Evolutionary conservation across 53 echinoderm and acorn worm genomes (phyloP).

Genomic region (Antedon mediterranea): DNA sequence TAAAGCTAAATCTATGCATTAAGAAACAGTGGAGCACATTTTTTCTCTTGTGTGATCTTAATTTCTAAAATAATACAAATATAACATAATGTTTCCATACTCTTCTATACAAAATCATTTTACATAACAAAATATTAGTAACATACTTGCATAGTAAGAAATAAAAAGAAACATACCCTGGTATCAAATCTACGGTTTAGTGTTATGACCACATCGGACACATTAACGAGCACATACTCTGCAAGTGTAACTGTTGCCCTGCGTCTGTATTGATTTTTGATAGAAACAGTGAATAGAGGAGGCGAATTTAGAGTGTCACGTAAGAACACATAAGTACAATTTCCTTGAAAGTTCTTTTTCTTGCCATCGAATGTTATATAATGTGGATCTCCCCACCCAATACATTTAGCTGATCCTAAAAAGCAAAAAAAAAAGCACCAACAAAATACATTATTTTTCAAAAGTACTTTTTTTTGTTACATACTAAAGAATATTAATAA

Average conservation of each 20-base stretch:
- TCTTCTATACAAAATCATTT: too few species aligned
- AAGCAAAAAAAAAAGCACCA: too few species aligned
- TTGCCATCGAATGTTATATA: constrained; percentile 13
- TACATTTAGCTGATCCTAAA: too few species aligned
- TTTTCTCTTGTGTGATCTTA: too few species aligned
- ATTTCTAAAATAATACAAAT: too few species aligned
- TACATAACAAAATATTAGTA: neutral
- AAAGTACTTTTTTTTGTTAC: too few species aligned
- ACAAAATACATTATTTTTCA: too few species aligned
- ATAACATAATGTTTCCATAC: too few species aligned
- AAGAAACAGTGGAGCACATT: too few species aligned
- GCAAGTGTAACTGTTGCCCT: neutral
- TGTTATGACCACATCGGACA: neutral
- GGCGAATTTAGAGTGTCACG: neutral
- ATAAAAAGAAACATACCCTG: neutral
- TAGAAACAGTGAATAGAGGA: constrained; percentile 2
- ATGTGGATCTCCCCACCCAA: constrained; percentile 17
- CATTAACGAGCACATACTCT: neutral
- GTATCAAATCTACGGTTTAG: neutral
- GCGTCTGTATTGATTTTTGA: constrained; percentile 3
- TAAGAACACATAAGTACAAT: constrained; percentile 5
- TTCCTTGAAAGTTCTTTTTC: constrained; percentile 9
- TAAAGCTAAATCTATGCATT: too few species aligned
- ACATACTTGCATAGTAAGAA: neutral
- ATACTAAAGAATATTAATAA: too few species aligned